These are phyloP conservation scores for Lasioglossum lativentre DNA, from an alignment of 2,888 invertebrate genomes.

Conservation along the genomic window DNA sequence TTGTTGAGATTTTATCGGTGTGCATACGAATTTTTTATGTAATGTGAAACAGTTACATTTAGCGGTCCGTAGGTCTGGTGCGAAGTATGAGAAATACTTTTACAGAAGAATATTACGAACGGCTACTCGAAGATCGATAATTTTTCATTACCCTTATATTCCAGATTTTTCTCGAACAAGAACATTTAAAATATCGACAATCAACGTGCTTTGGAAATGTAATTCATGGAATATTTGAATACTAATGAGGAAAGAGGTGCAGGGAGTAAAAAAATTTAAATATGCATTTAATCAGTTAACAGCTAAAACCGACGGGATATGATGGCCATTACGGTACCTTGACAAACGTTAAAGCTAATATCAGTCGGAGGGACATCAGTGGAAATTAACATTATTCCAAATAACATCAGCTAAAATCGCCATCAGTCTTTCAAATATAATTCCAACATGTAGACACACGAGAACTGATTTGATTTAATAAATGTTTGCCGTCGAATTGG, in stretches of 20 bases:
- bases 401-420: not conserved
- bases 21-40: no score
- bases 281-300: not conserved
- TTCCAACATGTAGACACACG: not conserved
- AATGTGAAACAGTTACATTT: no score
- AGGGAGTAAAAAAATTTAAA: not conserved
- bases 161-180: no score
- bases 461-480: not conserved
- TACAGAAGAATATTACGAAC: no score
- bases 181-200: no score
- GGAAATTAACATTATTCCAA: not conserved
- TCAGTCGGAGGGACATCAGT: not conserved
- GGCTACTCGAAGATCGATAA: no score
- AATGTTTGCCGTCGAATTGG: not conserved
- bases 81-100: no score
- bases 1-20: no score
- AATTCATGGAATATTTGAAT: not conserved
- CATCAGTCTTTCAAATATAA: not conserved
- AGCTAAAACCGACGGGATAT: not conserved
- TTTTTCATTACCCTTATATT: no score
- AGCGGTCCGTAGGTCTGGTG: no score
- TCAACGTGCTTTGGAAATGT: not conserved
- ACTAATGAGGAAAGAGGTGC: not conserved
- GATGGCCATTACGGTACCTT: not conserved
- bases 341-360: not conserved